A percentile compares a stretch with the other conserved stretches of the same genome.
phyloP scores from a whole-genome alignment of 2,113 vertebrate genomes.

The Nesogale talazaci region DNA sequence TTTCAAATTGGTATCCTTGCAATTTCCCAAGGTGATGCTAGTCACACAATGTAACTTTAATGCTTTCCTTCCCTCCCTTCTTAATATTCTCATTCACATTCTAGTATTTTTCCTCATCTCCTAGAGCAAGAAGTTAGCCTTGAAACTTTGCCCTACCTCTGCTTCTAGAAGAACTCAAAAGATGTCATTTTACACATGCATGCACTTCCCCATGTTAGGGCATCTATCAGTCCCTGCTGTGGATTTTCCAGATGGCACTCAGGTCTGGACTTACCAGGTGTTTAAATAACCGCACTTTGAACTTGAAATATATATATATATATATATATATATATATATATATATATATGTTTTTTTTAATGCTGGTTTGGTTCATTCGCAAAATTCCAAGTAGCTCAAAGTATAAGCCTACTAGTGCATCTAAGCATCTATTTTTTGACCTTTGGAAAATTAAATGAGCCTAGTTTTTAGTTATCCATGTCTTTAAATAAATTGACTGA shows the following conservation, averaged over 20 bases:
- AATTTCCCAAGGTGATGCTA: neutral
- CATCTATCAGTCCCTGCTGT: no score
- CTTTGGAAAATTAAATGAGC: slow-evolving; percentile 62
- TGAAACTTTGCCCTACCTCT: neutral
- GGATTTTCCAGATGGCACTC: neutral
- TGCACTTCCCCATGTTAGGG: no score
- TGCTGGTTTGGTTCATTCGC: neutral
- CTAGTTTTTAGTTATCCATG: slow-evolving; percentile 46
- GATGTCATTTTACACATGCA: neutral
- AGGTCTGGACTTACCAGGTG: neutral
- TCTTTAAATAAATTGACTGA: slow-evolving; percentile 46
- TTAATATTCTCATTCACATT: neutral
- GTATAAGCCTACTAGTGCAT: slow-evolving; percentile 50
- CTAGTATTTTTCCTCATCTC: neutral
- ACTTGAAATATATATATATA: no score
- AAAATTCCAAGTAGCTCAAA: slow-evolving; percentile 47
- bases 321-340: no score
- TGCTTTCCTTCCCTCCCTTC: neutral
- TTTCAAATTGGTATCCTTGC: no score
- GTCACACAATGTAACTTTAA: neutral
- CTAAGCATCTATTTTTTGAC: slow-evolving; percentile 61
- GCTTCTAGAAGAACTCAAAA: neutral
- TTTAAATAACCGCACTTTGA: neutral
- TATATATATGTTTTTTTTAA: no score
- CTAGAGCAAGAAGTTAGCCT: neutral